These are phyloP conservation scores for Onychomys torridus DNA, from an alignment of 2,797 vertebrate genomes.

Conservation along the genomic window DNA sequence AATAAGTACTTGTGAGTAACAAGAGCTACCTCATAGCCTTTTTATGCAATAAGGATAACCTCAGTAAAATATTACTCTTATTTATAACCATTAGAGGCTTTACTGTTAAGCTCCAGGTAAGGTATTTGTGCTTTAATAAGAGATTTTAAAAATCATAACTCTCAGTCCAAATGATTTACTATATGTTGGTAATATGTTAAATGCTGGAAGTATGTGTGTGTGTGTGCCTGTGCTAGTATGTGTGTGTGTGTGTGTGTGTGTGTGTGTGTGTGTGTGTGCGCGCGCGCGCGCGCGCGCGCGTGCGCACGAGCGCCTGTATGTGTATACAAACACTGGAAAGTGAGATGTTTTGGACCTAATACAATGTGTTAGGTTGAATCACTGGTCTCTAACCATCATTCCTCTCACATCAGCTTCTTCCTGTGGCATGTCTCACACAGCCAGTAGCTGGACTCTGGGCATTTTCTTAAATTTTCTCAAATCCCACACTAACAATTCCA, in stretches of 20 bases:
- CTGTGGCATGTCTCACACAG: neutral
- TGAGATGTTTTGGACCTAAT: neutral
- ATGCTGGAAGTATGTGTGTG: neutral
- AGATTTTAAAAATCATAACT: slow-evolving; percentile 7
- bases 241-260: neutral
- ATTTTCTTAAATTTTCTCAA: neutral
- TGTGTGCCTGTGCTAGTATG: neutral
- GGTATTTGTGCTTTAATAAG: slow-evolving; percentile 46
- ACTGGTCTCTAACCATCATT: neutral
- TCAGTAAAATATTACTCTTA: slow-evolving; percentile 50
- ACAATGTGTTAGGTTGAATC: neutral
- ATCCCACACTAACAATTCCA: neutral
- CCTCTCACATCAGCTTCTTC: neutral
- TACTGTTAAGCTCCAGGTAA: slow-evolving; percentile 43
- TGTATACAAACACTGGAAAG: neutral
- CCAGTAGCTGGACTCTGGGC: neutral
- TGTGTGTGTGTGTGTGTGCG: neutral
- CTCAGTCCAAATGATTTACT: slow-evolving; percentile 18
- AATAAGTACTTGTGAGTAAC: neutral
- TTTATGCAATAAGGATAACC: neutral
- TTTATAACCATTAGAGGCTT: slow-evolving; percentile 16
- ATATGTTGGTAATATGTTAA: slow-evolving; percentile 26
- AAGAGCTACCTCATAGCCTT: neutral
- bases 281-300: too few relatives aligned
- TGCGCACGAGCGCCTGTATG: too few relatives aligned